A percentile compares a stretch with the other conserved stretches of the same genome.
These are phyloP conservation scores for Idaea aversata DNA, from an alignment of 2,888 invertebrate genomes.

Conservation along the genomic window DNA sequence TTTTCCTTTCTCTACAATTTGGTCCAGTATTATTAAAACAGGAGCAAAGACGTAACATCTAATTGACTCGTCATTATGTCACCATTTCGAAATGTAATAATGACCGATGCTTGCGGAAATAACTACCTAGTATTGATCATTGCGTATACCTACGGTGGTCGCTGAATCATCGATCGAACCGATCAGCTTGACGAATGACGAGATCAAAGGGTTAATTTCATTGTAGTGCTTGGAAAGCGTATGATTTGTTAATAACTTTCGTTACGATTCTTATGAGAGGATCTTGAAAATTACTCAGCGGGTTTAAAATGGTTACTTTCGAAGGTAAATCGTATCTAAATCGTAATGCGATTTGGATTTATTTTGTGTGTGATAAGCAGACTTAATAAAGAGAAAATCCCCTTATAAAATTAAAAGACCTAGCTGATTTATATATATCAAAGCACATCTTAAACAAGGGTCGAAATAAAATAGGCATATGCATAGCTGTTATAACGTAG, in stretches of 20 bases:
- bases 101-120: neutral
- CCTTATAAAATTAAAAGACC: too few species aligned
- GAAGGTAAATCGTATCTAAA: too few species aligned
- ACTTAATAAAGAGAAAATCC: too few species aligned
- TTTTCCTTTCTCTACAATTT: too few species aligned
- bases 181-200: neutral
- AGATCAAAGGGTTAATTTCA: neutral
- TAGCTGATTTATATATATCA: too few species aligned
- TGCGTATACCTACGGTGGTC: neutral
- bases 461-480: too few species aligned
- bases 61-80: slow-evolving; percentile 1
- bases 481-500: too few species aligned
- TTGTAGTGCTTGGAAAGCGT: neutral
- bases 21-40: neutral
- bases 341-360: too few species aligned
- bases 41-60: neutral
- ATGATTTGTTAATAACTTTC: neutral
- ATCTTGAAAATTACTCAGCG: neutral
- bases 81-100: neutral
- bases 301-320: too few species aligned
- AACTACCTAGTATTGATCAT: neutral
- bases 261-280: neutral
- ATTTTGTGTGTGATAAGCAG: too few species aligned
- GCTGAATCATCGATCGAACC: neutral
- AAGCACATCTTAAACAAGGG: too few species aligned